phyloP scores from a whole-genome alignment of 2,797 vertebrate species.

The Dryobates pubescens region DNA sequence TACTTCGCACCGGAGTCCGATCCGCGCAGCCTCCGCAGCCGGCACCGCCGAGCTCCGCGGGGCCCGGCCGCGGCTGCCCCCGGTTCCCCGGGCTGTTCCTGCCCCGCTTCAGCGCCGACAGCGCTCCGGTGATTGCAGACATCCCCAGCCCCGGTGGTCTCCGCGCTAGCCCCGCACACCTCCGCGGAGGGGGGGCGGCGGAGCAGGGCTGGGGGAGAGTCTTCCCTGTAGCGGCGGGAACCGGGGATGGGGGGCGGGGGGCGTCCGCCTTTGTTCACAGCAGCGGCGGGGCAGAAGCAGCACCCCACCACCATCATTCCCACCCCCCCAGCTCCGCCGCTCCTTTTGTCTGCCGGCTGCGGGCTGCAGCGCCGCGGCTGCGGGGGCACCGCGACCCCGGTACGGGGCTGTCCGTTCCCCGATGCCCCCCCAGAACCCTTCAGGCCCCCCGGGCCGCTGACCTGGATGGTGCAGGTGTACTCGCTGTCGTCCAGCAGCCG shows the following conservation, averaged over 20 bases:
- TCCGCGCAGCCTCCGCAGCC: background rate
- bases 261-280: background rate
- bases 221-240: background rate
- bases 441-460: slow-evolving; percentile 46
- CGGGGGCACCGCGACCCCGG: background rate
- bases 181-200: background rate
- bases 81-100: background rate
- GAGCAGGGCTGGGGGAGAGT: background rate
- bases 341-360: background rate
- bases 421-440: background rate
- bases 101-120: too few relatives aligned
- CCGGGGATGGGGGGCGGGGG: background rate
- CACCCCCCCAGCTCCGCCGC: background rate
- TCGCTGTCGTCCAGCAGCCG: slow-evolving; percentile 97
- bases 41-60: background rate
- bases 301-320: background rate
- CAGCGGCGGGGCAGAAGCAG: background rate
- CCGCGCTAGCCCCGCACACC: background rate
- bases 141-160: background rate
- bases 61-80: background rate
- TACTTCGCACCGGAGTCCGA: background rate
- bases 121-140: too few relatives aligned
- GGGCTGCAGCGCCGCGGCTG: too few relatives aligned
- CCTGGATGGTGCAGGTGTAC: slow-evolving; percentile 98
- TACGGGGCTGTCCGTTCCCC: background rate